Conservation (phyloP, 2,797 vertebrate genomes). For the Hemitrygon akajei region DNA sequence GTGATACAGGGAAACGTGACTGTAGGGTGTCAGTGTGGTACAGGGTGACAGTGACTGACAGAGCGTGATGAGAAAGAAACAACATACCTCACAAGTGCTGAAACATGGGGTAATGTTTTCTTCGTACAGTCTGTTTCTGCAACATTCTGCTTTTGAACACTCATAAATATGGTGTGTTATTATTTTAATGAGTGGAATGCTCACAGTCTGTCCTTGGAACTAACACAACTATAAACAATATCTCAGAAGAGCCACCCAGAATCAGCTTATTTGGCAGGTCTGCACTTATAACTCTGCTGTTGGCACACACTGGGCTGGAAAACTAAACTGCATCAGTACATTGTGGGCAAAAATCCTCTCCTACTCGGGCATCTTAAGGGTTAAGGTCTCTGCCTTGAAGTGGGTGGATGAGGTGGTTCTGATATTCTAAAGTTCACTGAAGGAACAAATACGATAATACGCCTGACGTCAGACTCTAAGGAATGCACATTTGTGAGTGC, state of each 20-base stretch:
- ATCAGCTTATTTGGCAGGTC: neutral
- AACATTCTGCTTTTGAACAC: neutral
- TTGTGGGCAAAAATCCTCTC: no score
- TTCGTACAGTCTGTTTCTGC: neutral
- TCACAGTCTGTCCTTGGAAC: neutral
- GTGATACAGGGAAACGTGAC: no score
- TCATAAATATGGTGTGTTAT: neutral
- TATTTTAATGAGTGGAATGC: neutral
- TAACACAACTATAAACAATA: neutral
- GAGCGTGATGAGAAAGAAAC: no score
- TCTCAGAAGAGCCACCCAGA: neutral
- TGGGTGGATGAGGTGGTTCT: neutral
- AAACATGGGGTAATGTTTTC: neutral
- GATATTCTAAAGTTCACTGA: neutral
- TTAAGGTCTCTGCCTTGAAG: no score
- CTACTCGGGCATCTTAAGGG: neutral
- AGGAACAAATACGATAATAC: neutral
- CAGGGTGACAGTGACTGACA: no score
- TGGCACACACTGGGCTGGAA: neutral
- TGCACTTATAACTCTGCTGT: neutral
- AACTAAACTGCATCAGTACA: neutral
- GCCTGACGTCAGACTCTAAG: no score
- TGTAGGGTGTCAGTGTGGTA: no score
- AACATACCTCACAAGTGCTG: no score
- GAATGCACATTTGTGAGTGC: neutral